Conservation (phyloP, 1,140 invertebrate genomes). For the Trachymyrmex cornetzi region DNA sequence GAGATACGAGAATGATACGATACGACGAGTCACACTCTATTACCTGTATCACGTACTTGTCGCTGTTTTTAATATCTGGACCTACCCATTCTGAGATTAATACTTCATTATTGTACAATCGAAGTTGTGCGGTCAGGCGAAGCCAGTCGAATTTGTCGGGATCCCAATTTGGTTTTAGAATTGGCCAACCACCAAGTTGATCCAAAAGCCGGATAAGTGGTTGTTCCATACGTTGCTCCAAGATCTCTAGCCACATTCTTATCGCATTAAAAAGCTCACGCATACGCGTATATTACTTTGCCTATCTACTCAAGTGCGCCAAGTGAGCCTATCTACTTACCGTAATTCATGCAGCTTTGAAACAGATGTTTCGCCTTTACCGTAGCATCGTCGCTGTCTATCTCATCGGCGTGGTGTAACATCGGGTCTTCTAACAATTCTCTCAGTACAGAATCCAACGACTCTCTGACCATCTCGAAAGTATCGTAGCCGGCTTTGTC, state of each 20-base stretch:
- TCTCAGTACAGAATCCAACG: constrained; percentile 90
- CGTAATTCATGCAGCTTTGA: constrained; percentile 94
- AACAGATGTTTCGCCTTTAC: constrained; percentile 93
- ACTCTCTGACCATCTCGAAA: constrained; percentile 93
- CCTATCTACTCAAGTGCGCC: not conserved
- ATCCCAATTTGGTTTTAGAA: constrained; percentile 90
- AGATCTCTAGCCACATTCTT: constrained; percentile 86
- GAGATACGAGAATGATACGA: not conserved
- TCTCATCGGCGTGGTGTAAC: constrained; percentile 70
- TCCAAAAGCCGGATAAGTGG: constrained; percentile 92
- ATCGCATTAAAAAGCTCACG: constrained; percentile 40
- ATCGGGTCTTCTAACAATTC: constrained; percentile 89
- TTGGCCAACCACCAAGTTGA: constrained; percentile 94
- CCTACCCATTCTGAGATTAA: constrained; percentile 94
- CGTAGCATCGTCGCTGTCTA: constrained; percentile 87
- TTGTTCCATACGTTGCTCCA: constrained; percentile 90
- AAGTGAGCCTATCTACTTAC: constrained; percentile 81
- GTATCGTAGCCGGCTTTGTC: constrained; percentile 94
- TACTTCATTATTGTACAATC: constrained; percentile 94
- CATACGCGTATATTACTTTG: constrained; percentile 15
- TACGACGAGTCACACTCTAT: not conserved
- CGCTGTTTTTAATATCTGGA: constrained; percentile 95
- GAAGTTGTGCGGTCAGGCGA: constrained; percentile 91
- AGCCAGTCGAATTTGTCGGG: constrained; percentile 91
- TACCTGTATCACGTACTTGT: constrained; percentile 94